Evolutionary conservation across 2,797 vertebrate genomes (phyloP), one percentile per base, ranked within the genome.

Genomic region (Bucorvus abyssinicus): DNA sequence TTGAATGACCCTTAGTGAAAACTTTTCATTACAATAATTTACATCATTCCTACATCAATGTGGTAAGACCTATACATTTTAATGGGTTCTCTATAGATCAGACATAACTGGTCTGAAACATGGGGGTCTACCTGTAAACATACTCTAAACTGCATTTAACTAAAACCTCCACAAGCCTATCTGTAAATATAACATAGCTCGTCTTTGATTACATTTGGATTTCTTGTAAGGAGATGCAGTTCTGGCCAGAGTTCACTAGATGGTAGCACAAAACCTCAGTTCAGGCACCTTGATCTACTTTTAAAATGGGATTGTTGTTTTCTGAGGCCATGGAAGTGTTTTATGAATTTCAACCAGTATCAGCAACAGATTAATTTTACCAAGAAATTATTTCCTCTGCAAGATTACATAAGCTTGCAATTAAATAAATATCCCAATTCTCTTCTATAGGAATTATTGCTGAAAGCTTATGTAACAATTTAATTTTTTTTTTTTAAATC

Each of bases 171-270:
- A n/a, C 42, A 84, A 59, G 12, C 2, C 20, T 55, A 22, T 10
- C 42, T 0, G 2, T 15, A 38, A 73, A 30, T 5, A 12, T 7
- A n/a, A 30, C 26, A 32, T 0, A 23, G 27, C 17, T 61, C 11
- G 10, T 17, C 14, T 27, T 65, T 17, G 27, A 63, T 30, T 3
- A 10, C 2, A 13, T 12, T 14, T 4, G 42, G 30, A 45, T 7
- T 50, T 32, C 32, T 27, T 9, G 4, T 10, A 12, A 52, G 12
- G 24, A 10, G 3, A 38, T 70, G 94, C 29, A 90, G 44, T 70
- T 94, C 74, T 34, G 57, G 12, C 2, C 40, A 89, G 5, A n/a
- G 14, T 18, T 94, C 94, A 93, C 84, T 91, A 97, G 93, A 83
- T 88, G 90, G 76, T 24, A 95, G 91, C 91, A 63, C 34, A 61